phyloP scores from a whole-genome alignment of 2,797 vertebrate genomes.

The Mus caroli region DNA sequence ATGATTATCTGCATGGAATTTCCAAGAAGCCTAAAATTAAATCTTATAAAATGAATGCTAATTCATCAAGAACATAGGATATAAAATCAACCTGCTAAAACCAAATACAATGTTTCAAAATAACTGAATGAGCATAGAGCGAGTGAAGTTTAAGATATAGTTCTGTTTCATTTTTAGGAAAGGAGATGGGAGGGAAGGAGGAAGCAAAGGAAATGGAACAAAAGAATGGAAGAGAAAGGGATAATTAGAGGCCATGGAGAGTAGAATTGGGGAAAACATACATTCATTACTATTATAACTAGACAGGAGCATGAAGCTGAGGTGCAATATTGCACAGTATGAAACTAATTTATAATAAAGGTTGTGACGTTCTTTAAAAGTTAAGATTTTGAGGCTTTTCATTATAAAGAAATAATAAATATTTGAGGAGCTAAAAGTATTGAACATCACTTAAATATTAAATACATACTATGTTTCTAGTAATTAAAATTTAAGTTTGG shows the following conservation, averaged over 20 bases:
- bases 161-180: not conserved
- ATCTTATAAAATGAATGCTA: not conserved
- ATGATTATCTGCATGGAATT: slow-evolving; percentile 49
- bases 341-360: not conserved
- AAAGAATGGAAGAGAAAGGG: not conserved
- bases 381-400: not conserved
- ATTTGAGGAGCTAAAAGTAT: not conserved
- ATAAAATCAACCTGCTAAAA: slow-evolving; percentile 25
- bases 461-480: not conserved
- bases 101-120: not conserved
- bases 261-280: not conserved
- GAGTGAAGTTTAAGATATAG: slow-evolving; percentile 22
- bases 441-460: not conserved
- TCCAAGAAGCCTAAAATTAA: not conserved
- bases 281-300: not conserved
- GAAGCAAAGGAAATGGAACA: not conserved
- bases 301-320: not conserved
- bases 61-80: slow-evolving; percentile 12
- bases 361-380: not conserved
- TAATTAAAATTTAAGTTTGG: not conserved
- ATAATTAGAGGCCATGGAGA: not conserved
- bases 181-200: not conserved
- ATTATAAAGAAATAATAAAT: not conserved
- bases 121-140: not conserved
- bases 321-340: not conserved